Evolutionary conservation across 2,113 vertebrate species (phyloP).

Genomic region (Peromyscus polionotus): DNA sequence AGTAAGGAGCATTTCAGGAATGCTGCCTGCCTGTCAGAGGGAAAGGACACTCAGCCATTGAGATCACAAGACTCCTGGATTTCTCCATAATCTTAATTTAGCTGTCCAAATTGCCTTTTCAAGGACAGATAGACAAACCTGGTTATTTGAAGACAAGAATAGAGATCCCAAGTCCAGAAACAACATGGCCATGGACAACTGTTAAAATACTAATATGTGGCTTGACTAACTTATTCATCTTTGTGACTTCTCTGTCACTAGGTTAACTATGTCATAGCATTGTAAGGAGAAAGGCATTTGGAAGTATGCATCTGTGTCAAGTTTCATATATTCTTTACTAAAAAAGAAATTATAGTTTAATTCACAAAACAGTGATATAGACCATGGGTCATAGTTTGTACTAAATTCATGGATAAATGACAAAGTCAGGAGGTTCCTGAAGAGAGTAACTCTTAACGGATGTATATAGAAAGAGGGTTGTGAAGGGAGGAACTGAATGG

Average conservation of each 20-base stretch:
- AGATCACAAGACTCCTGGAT: neutral
- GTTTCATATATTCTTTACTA: neutral
- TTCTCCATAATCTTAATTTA: neutral
- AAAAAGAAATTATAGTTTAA: neutral
- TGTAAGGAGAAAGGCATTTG: neutral
- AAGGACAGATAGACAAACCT: neutral
- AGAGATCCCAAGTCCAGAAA: neutral
- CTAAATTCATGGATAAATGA: neutral
- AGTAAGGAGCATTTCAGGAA: neutral
- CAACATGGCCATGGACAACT: too few relatives aligned
- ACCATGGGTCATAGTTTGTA: neutral
- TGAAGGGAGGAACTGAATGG: accelerated
- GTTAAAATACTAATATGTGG: neutral
- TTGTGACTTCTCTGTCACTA: neutral
- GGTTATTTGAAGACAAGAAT: neutral
- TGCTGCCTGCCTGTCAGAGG: neutral
- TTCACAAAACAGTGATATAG: neutral
- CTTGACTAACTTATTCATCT: neutral
- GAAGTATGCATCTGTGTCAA: neutral
- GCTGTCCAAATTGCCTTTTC: neutral
- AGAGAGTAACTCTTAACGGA: neutral
- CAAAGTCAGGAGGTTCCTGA: too few relatives aligned
- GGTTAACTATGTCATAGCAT: neutral
- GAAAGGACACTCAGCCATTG: neutral
- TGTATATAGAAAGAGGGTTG: accelerated